These are phyloP conservation scores for Tolmerus cingulatus DNA, from an alignment of 2,888 invertebrate species.

Conservation along the genomic window DNA sequence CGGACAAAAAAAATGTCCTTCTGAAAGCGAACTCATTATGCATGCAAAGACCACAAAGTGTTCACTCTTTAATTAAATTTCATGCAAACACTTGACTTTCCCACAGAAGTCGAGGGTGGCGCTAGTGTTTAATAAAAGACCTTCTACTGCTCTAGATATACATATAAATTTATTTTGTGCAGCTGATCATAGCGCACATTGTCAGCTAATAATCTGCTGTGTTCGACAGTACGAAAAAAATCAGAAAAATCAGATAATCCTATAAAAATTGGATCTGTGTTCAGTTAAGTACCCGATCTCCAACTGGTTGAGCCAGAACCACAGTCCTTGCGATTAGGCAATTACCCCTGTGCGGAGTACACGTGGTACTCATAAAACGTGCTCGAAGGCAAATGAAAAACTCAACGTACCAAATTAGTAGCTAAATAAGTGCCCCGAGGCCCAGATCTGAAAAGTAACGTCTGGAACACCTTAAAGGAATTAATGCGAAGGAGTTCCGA, in stretches of 20 bases:
- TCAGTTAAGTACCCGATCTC: not conserved
- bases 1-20: not conserved
- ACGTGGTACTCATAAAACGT: not conserved
- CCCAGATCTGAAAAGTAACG: not conserved
- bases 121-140: not conserved
- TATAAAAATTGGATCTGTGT: not conserved
- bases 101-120: not conserved
- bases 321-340: not conserved
- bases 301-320: not conserved
- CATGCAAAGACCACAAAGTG: not conserved
- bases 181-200: not conserved
- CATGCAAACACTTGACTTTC: not conserved
- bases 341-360: not conserved
- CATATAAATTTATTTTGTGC: not conserved
- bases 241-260: not conserved
- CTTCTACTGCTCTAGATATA: no score
- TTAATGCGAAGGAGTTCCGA: not conserved
- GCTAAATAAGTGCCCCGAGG: not conserved
- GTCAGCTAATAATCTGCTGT: not conserved
- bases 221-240: not conserved
- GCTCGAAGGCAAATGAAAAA: not conserved
- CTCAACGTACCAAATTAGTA: not conserved
- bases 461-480: not conserved
- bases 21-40: not conserved
- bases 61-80: not conserved